These are phyloP conservation scores for Bombus huntii DNA, from an alignment of 1,140 invertebrate genomes.

Conservation along the genomic window DNA sequence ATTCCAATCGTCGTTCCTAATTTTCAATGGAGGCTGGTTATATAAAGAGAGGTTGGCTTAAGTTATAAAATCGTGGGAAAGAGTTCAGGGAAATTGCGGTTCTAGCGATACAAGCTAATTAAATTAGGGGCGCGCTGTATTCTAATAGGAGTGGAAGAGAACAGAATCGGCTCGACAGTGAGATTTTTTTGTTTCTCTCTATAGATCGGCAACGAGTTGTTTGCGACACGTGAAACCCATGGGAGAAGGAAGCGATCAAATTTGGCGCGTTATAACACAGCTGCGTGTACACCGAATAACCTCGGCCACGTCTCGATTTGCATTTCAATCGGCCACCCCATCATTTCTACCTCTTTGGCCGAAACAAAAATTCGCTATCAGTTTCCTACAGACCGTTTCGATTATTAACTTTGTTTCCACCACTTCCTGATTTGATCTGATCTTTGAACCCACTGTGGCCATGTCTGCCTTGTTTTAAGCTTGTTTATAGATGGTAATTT, in stretches of 20 bases:
- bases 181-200: slow-evolving; percentile 14
- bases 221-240: slow-evolving; percentile 25
- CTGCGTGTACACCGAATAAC: slow-evolving; percentile 44
- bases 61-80: neutral
- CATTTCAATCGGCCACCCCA: slow-evolving; percentile 37
- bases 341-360: neutral
- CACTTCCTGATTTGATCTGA: too few species aligned
- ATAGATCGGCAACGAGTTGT: slow-evolving; percentile 11
- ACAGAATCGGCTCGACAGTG: slow-evolving; percentile 10
- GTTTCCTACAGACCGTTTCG: neutral
- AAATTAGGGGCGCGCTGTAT: neutral
- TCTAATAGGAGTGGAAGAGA: neutral
- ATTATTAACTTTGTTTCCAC: neutral
- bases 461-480: too few species aligned
- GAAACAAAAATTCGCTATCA: neutral
- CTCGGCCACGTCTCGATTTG: slow-evolving; percentile 24
- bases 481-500: too few species aligned
- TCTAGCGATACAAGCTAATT: neutral
- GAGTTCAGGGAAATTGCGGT: neutral
- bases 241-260: slow-evolving; percentile 40
- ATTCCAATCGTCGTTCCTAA: too few species aligned
- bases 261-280: slow-evolving; percentile 4
- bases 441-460: too few species aligned
- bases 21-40: too few species aligned
- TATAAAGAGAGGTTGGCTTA: too few species aligned